phyloP scores from a whole-genome alignment of 2,113 vertebrate species.

The Pangasianodon gigas region DNA sequence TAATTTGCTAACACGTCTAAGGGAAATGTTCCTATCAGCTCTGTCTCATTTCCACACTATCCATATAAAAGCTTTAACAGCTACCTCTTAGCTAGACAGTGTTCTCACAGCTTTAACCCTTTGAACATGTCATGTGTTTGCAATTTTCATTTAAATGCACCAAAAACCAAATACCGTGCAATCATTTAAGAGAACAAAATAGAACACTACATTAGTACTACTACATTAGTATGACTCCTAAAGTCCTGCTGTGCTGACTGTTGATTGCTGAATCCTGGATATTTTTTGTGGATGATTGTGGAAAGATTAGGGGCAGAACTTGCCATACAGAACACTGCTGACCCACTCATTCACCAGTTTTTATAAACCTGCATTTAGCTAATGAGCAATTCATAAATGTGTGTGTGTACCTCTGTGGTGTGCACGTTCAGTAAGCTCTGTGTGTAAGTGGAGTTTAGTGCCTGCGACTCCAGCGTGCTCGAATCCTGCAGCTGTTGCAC shows the following conservation, averaged over 20 bases:
- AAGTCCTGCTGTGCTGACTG: too few species aligned
- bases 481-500: slow-evolving; percentile 98
- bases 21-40: neutral
- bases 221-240: neutral
- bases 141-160: neutral
- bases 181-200: too few species aligned
- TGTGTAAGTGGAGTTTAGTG: slow-evolving; percentile 88
- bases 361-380: neutral
- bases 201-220: too few species aligned
- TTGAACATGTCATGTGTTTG: too few species aligned
- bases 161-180: neutral
- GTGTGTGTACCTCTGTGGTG: slow-evolving; percentile 69
- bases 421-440: slow-evolving; percentile 85
- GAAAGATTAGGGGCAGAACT: neutral
- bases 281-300: too few species aligned
- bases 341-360: too few species aligned
- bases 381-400: neutral
- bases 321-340: too few species aligned
- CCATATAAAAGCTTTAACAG: neutral
- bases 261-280: neutral
- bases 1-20: neutral
- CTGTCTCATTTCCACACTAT: neutral
- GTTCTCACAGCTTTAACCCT: neutral
- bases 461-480: slow-evolving; percentile 95
- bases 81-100: neutral